Evolutionary conservation across 92 coral and sea anemone genomes (phyloP).

Genomic region (Phenganax subtilis): DNA sequence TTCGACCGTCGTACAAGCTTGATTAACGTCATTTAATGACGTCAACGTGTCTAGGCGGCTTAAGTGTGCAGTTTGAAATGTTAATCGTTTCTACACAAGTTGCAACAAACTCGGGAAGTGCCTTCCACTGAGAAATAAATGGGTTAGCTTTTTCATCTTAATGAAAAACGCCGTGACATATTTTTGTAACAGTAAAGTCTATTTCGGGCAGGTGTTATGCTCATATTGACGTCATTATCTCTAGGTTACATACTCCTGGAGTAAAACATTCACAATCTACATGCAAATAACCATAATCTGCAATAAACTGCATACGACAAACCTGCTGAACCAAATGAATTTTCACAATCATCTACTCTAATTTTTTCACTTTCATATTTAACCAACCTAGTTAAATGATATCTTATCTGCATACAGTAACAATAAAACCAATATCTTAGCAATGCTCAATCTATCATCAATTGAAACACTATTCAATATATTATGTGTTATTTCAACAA

Average conservation of each 20-base stretch:
- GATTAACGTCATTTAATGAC: conserved; percentile 21
- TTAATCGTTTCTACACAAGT: conserved; percentile 25
- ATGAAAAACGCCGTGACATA: background rate
- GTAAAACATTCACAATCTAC: background rate
- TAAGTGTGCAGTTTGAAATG: conserved; percentile 13
- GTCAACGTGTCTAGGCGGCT: conserved; percentile 25
- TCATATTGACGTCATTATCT: background rate
- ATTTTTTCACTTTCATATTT: background rate
- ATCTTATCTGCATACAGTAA: background rate
- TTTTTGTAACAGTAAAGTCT: background rate
- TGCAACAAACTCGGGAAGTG: background rate
- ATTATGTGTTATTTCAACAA: background rate
- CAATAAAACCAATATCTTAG: background rate
- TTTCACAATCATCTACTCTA: background rate
- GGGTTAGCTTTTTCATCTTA: background rate
- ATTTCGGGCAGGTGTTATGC: conserved; percentile 5
- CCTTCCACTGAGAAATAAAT: conserved; percentile 11
- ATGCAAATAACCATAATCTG: background rate
- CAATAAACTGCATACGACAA: background rate
- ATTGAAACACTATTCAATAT: background rate
- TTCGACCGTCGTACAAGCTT: background rate
- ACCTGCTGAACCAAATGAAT: background rate
- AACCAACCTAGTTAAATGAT: background rate
- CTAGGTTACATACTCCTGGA: background rate
- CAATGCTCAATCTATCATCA: conserved; percentile 15